phyloP scores from a whole-genome alignment of 1,140 invertebrate genomes.

The Teleogryllus occipitalis region DNA sequence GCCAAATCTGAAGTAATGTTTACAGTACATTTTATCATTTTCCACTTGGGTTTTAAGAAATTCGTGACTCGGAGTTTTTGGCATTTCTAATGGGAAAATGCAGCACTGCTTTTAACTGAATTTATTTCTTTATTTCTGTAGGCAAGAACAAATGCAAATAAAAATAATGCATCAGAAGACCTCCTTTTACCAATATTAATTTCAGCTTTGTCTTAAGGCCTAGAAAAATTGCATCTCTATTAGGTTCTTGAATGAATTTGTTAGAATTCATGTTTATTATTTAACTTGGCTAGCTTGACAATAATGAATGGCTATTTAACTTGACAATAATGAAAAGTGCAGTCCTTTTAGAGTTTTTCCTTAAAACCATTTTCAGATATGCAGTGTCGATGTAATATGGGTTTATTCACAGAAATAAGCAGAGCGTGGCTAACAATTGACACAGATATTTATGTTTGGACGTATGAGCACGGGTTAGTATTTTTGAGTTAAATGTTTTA shows the following conservation, averaged over 20 bases:
- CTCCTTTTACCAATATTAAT: too few species aligned
- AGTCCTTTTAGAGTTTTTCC: neutral
- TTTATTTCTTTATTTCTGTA: too few species aligned
- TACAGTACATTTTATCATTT: too few species aligned
- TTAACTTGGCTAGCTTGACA: neutral
- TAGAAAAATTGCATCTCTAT: neutral
- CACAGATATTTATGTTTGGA: conserved; percentile 95
- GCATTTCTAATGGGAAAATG: too few species aligned
- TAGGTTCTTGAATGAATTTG: neutral
- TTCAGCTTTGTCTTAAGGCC: neutral
- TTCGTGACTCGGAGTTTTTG: too few species aligned
- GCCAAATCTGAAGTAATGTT: too few species aligned
- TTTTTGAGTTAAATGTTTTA: conserved; percentile 64
- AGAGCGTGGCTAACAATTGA: conserved; percentile 96
- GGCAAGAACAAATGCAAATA: too few species aligned
- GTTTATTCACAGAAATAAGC: conserved; percentile 89
- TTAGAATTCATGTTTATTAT: neutral
- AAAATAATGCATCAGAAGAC: too few species aligned
- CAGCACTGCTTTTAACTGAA: too few species aligned
- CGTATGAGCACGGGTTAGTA: conserved; percentile 73
- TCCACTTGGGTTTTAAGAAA: too few species aligned
- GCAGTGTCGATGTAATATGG: conserved; percentile 92
- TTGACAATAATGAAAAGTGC: neutral
- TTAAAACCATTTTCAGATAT: conserved; percentile 51
- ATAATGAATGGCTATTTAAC: too few species aligned